A percentile compares a stretch with the other conserved stretches of the same genome.
Conservation (phyloP, 2,797 vertebrate species). For the Microchirus variegatus region DNA sequence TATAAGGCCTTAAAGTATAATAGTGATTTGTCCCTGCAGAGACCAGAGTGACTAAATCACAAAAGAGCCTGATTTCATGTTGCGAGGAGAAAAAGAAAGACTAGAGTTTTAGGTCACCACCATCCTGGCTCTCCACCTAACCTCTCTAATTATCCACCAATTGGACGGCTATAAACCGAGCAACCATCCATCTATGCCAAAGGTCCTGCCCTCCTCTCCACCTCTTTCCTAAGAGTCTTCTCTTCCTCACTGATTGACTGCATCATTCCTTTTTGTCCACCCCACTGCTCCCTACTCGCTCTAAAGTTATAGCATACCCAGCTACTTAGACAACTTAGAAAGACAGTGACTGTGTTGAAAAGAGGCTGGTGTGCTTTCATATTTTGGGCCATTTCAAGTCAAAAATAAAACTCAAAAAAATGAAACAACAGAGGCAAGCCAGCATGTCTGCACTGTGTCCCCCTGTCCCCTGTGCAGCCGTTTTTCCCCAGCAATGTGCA, state of each 20-base stretch:
- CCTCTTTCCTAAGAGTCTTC: slow-evolving; percentile 10
- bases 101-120: slow-evolving; percentile 15
- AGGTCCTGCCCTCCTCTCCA: slow-evolving; percentile 24
- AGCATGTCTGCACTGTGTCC: slow-evolving; percentile 44
- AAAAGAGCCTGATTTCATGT: too few relatives aligned
- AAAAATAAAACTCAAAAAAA: slow-evolving; percentile 23
- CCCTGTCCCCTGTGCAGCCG: slow-evolving; percentile 33
- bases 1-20: too few relatives aligned
- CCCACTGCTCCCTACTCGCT: slow-evolving; percentile 2
- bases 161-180: slow-evolving; percentile 22
- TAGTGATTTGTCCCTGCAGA: too few relatives aligned
- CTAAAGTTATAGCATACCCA: slow-evolving; percentile 5
- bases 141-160: slow-evolving; percentile 52
- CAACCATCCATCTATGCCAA: slow-evolving; percentile 19
- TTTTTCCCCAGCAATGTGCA: slow-evolving; percentile 49
- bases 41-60: too few relatives aligned
- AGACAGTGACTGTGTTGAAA: slow-evolving; percentile 3
- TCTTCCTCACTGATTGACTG: slow-evolving; percentile 11
- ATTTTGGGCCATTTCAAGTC: slow-evolving; percentile 21
- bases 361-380: slow-evolving; percentile 13
- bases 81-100: too few relatives aligned
- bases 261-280: slow-evolving; percentile 1
- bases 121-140: slow-evolving; percentile 11
- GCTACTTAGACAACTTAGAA: not conserved
- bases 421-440: slow-evolving; percentile 41